Percentiles rank a stretch among this genome's conserved stretches.
These are phyloP conservation scores for Reticulitermes speratus DNA, from an alignment of 1,140 invertebrate species.

Conservation along the genomic window DNA sequence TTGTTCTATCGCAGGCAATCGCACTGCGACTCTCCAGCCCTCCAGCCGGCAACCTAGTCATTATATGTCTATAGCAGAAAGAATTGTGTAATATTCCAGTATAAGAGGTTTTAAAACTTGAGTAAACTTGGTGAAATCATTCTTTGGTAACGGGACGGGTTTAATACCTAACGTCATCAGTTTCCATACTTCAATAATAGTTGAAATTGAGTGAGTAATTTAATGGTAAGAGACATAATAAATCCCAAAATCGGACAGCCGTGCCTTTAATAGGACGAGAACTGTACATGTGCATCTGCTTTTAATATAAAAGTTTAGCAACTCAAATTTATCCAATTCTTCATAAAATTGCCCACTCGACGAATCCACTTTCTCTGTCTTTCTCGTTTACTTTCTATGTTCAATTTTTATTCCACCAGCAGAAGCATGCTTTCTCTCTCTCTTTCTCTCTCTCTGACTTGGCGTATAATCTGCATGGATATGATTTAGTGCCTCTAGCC, in stretches of 20 bases:
- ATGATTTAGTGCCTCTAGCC: conserved; percentile 22
- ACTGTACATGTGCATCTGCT: conserved; percentile 22
- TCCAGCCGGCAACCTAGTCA: no score
- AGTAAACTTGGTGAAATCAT: no score
- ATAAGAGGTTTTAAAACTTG: no score
- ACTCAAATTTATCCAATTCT: conserved; percentile 23
- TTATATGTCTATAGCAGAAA: no score
- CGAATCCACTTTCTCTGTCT: not conserved
- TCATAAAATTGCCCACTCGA: conserved; percentile 17
- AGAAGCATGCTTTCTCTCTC: not conserved
- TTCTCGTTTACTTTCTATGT: not conserved
- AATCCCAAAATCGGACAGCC: not conserved
- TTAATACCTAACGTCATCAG: not conserved
- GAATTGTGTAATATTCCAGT: no score
- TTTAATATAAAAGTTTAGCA: conserved; percentile 17
- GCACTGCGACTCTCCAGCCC: no score
- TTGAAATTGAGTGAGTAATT: no score
- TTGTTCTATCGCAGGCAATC: no score
- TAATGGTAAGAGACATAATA: not conserved
- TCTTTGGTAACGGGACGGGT: no score
- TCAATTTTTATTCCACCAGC: not conserved
- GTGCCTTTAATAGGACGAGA: not conserved
- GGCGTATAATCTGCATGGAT: conserved; percentile 26
- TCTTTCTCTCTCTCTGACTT: conserved; percentile 10
- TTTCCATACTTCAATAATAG: not conserved